Percentiles rank a stretch among this genome's conserved stretches.
Evolutionary conservation across 2,888 invertebrate species (phyloP).

Genomic region (Lottia gigantea): DNA sequence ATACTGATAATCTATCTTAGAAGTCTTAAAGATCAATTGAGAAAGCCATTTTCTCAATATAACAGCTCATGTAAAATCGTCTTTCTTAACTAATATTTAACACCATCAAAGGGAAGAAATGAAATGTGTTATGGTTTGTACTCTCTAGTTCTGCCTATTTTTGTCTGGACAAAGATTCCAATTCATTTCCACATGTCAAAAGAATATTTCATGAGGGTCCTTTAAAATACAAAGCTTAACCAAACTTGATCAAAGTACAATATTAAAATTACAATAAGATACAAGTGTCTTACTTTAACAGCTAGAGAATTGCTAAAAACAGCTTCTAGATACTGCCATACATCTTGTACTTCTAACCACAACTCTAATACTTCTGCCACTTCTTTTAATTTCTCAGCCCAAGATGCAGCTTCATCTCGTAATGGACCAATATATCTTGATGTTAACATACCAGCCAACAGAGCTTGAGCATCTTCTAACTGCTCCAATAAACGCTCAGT

Average conservation of each 20-base stretch:
- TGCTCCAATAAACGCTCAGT: slow-evolving; percentile 67
- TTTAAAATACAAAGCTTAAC: too few relatives aligned
- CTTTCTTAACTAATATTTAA: not conserved
- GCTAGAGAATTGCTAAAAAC: slow-evolving; percentile 65
- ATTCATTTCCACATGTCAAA: too few relatives aligned
- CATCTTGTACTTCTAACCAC: slow-evolving; percentile 68
- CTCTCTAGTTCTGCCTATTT: too few relatives aligned
- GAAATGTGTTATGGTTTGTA: too few relatives aligned
- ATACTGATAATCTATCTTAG: too few relatives aligned
- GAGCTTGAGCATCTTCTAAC: slow-evolving; percentile 67
- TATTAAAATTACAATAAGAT: too few relatives aligned
- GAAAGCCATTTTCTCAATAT: not conserved
- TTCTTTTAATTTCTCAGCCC: slow-evolving; percentile 68
- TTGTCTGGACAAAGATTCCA: too few relatives aligned
- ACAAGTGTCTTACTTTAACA: slow-evolving; percentile 50
- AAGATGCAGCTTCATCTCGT: slow-evolving; percentile 66
- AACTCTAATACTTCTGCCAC: slow-evolving; percentile 67
- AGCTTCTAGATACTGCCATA: slow-evolving; percentile 68
- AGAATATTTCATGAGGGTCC: too few relatives aligned
- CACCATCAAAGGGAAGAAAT: too few relatives aligned
- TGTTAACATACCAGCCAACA: slow-evolving; percentile 67
- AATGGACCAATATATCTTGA: slow-evolving; percentile 67
- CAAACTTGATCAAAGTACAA: too few relatives aligned
- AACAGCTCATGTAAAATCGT: too few relatives aligned
- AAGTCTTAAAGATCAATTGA: not conserved